These are phyloP conservation scores for Zosterops japonicus DNA, from an alignment of 2,113 vertebrate species.

Conservation along the genomic window DNA sequence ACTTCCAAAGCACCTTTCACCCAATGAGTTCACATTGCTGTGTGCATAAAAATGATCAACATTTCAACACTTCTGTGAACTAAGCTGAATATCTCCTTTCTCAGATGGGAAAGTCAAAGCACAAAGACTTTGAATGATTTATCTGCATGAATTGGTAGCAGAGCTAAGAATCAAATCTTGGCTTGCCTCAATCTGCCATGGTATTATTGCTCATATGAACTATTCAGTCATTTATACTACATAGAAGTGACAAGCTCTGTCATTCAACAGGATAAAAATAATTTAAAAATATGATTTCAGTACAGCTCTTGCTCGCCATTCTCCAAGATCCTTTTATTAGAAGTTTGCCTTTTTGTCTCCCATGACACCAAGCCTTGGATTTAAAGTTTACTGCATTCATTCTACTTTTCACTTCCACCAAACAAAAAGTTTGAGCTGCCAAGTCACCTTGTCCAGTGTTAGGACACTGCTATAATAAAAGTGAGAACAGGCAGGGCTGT, in stretches of 20 bases:
- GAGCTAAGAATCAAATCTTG: slow-evolving; percentile 29
- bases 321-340: neutral
- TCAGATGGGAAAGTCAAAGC: slow-evolving; percentile 44
- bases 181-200: slow-evolving; percentile 13
- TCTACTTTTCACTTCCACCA: neutral
- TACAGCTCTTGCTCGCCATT: neutral
- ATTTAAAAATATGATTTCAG: slow-evolving; percentile 1
- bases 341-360: neutral
- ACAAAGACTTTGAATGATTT: slow-evolving; percentile 52
- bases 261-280: slow-evolving; percentile 38
- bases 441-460: neutral
- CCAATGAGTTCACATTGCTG: neutral
- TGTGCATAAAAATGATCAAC: slow-evolving; percentile 49
- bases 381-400: neutral
- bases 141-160: slow-evolving; percentile 52
- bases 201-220: slow-evolving; percentile 20
- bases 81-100: slow-evolving; percentile 58
- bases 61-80: slow-evolving; percentile 39
- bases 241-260: slow-evolving; percentile 1
- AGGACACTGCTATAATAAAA: neutral
- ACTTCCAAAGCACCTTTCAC: neutral
- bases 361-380: neutral
- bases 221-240: slow-evolving; percentile 34
- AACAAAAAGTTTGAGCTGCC: neutral
- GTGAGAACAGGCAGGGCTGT: neutral